Evolutionary conservation across 2,888 invertebrate genomes (phyloP).

Genomic region (Nemurella pictetii): DNA sequence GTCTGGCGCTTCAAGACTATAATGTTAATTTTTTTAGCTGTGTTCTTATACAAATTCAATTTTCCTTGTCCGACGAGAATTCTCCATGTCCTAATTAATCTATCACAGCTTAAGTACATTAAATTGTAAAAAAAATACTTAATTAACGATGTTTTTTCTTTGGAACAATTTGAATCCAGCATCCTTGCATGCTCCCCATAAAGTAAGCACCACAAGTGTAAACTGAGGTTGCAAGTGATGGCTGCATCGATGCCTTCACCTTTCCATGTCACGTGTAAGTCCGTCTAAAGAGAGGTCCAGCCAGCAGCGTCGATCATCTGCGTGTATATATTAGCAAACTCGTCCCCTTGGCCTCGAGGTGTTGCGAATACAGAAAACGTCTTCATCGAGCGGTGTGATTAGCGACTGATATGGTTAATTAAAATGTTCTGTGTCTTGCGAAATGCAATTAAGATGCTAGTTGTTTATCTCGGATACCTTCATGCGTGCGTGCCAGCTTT

Average conservation of each 20-base stretch:
- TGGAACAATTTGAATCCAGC: not conserved
- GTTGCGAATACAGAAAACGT: conserved; percentile 3
- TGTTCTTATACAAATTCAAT: not conserved
- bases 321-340: not conserved
- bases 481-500: not conserved
- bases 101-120: not conserved
- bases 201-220: not conserved
- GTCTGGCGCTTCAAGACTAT: too few relatives aligned
- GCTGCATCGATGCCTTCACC: not conserved
- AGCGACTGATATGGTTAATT: conserved; percentile 31
- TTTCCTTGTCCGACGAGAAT: not conserved
- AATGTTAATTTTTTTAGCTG: too few relatives aligned
- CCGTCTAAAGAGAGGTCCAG: too few relatives aligned
- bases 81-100: not conserved
- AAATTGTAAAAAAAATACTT: not conserved
- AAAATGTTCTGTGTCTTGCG: conserved; percentile 31
- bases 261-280: not conserved
- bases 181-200: not conserved
- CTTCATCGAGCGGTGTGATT: conserved; percentile 33
- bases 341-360: not conserved
- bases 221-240: not conserved
- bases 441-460: conserved; percentile 28
- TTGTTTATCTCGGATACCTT: not conserved
- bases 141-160: not conserved
- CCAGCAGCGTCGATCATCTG: not conserved